Evolutionary conservation across 2,797 vertebrate genomes (phyloP), one percentile per base, ranked within the genome.

Genomic region (Chiroxiphia lanceolata): DNA sequence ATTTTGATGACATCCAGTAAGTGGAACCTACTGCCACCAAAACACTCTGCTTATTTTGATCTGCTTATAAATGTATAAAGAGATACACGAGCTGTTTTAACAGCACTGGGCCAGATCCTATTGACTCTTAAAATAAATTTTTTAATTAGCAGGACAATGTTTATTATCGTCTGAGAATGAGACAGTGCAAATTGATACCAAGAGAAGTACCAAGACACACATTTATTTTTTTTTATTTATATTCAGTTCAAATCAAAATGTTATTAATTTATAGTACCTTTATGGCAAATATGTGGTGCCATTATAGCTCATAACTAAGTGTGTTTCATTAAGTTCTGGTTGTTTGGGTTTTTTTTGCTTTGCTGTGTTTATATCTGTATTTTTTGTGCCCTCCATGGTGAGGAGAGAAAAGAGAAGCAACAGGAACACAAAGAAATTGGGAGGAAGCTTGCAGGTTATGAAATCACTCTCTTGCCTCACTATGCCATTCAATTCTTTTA

Each of bases 1-100:
- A 91, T 47, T 89, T 92, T 95, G 76, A 83, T 87, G 61, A 47
- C 47, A 91, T 75, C 20, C 47, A 38, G 15, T 61, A 80, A 90
- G 22, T 82, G 51, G 45, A 85, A 70, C 5, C 31, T 77, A 64
- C 42, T 80, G 45, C 56, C 47, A 91, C 33, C 20, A 50, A 74
- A 96, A 47, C 11, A 9, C 29, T 69, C 45, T 81, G 15, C 26
- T 94, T 86, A 64, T 68, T 89, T 79, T 71, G 40, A 44, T 76
- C 54, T 70, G 51, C 11, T 76, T 80, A 60, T 86, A 65, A 60
- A 78, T 36, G 15, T 36, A 42, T 42, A 19, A 83, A 87, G 31
- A 61, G 6, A 65, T 13, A 25, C 2, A 40, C 4, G 6, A 54
- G 15, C 10, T 54, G 5, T 83, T 93, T 83, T 79, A 72, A 23